Percentiles rank a stretch among this genome's conserved stretches.
phyloP scores from a whole-genome alignment of 1,140 invertebrate species.

The Drosophila ironensis region DNA sequence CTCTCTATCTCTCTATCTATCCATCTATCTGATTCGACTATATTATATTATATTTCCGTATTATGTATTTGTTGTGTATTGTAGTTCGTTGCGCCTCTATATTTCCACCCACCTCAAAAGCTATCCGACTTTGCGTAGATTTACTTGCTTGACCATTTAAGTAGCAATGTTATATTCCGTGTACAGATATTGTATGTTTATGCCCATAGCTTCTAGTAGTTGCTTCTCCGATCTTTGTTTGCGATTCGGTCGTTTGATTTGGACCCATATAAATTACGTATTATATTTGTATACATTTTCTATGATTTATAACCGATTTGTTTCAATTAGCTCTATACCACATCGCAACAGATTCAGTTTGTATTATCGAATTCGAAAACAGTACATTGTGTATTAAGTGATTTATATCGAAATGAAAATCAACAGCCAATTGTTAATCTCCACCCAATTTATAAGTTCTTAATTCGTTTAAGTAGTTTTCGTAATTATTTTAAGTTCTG shows the following conservation, averaged over 20 bases:
- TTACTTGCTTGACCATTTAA: constrained; percentile 26
- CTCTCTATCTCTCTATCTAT: constrained; percentile 6
- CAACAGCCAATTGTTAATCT: constrained; percentile 62
- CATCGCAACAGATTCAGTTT: constrained; percentile 54
- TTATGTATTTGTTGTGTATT: constrained; percentile 1
- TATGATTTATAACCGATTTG: constrained; percentile 46
- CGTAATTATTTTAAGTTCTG: constrained; percentile 50
- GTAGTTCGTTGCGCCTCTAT: neutral
- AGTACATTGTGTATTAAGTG: constrained; percentile 11
- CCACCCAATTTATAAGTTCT: constrained; percentile 78
- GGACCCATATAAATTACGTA: constrained; percentile 8
- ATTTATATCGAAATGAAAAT: constrained; percentile 27
- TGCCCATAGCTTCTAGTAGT: constrained; percentile 23
- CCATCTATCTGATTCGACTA: constrained; percentile 2
- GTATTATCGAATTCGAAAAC: constrained; percentile 37
- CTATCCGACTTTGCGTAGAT: constrained; percentile 15
- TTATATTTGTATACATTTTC: constrained; percentile 11
- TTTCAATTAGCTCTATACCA: constrained; percentile 50
- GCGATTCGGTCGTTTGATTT: constrained; percentile 41
- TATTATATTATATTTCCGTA: constrained; percentile 16
- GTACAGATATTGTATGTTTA: constrained; percentile 30
- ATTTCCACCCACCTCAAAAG: neutral
- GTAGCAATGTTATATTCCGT: constrained; percentile 12
- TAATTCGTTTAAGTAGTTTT: constrained; percentile 65
- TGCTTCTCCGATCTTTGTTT: constrained; percentile 49